Conservation (phyloP, 92 coral and sea anemone genomes). For the Hydrozoanthus gracilis region DNA sequence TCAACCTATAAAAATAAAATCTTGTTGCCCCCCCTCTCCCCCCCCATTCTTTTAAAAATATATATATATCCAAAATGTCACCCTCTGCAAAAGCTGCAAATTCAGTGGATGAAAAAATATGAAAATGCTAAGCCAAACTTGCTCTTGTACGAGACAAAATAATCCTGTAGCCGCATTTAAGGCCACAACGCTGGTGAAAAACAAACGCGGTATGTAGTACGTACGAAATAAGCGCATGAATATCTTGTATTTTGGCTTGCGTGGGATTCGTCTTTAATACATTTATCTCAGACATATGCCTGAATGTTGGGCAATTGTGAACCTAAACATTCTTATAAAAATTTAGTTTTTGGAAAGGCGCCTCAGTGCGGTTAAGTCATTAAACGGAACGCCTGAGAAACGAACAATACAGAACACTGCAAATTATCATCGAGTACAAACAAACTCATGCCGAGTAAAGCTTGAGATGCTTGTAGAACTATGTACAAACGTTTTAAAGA, state of each 20-base stretch:
- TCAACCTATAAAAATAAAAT: not conserved
- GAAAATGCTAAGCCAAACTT: slow-evolving; percentile 1
- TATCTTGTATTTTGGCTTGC: not conserved
- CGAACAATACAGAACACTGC: not conserved
- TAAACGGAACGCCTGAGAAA: not conserved
- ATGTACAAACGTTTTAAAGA: not conserved
- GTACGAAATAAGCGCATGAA: not conserved
- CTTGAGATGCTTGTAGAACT: slow-evolving; percentile 6
- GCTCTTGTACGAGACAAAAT: not conserved
- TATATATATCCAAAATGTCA: slow-evolving; percentile 9
- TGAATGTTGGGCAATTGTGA: not conserved
- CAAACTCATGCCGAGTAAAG: not conserved
- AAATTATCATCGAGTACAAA: not conserved
- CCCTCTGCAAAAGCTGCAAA: slow-evolving; percentile 2
- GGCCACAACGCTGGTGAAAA: not conserved
- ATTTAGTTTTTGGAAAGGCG: not conserved
- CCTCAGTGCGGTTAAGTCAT: not conserved
- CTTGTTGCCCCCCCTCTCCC: not conserved
- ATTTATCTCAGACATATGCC: slow-evolving; percentile 2
- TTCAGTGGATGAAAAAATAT: slow-evolving; percentile 2
- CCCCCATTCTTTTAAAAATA: slow-evolving; percentile 8
- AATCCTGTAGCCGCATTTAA: not conserved
- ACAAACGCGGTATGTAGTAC: not conserved
- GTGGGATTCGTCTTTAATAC: too few species aligned
- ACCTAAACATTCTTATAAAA: not conserved